phyloP scores from a whole-genome alignment of 2,797 vertebrate genomes.

The Myotis pilosus region DNA sequence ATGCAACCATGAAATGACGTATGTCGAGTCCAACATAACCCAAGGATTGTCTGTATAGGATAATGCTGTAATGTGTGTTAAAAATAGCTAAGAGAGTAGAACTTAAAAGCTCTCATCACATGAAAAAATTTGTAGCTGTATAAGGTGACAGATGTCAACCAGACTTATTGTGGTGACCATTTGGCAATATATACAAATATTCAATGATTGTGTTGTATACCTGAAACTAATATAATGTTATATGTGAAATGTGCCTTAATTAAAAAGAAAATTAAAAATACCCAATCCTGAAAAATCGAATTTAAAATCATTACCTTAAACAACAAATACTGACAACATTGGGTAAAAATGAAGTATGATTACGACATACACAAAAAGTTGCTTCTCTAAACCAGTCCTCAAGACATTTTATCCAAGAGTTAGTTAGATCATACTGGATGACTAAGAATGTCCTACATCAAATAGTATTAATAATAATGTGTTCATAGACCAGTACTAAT shows the following conservation, averaged over 20 bases:
- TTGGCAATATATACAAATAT: background rate
- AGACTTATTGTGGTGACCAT: background rate
- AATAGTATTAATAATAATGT: conserved; percentile 32
- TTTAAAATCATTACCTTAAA: conserved; percentile 25
- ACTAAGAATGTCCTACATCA: background rate
- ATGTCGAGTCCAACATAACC: too few species aligned
- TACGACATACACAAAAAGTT: conserved; percentile 28
- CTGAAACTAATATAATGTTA: background rate
- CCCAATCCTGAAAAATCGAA: background rate
- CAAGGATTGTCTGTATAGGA: too few species aligned
- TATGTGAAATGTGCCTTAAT: background rate
- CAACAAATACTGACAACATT: background rate
- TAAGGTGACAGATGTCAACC: background rate
- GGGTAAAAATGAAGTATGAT: conserved; percentile 31
- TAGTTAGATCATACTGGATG: background rate
- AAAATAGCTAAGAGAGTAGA: background rate
- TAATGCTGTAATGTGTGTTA: background rate
- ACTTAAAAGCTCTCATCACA: background rate
- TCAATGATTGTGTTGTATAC: background rate
- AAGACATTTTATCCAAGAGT: conserved; percentile 51
- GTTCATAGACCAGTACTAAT: background rate
- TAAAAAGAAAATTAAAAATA: background rate
- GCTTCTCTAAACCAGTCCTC: conserved; percentile 33
- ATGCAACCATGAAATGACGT: too few species aligned
- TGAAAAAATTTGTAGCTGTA: background rate